A percentile compares a stretch with the other conserved stretches of the same genome.
phyloP scores from a whole-genome alignment of 2,113 vertebrate genomes.

The Microtus pennsylvanicus region DNA sequence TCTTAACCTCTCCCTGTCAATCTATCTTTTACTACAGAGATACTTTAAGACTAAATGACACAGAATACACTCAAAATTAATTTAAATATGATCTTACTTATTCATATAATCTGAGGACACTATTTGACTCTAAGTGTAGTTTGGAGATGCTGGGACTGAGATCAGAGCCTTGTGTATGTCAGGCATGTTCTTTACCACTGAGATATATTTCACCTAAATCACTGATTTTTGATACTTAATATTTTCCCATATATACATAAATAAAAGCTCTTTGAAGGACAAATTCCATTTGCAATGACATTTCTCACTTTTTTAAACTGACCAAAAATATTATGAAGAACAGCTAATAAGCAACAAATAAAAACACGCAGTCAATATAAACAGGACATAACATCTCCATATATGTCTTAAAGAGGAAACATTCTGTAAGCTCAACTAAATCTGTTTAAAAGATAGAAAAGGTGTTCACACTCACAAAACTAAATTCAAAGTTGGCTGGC shows the following conservation, averaged over 20 bases:
- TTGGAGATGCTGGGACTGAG: background rate
- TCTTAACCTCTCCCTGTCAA: background rate
- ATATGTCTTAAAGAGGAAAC: background rate
- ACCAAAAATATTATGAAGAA: conserved; percentile 49
- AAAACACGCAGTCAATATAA: conserved; percentile 54
- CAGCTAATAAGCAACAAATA: conserved; percentile 42
- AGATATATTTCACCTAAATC: background rate
- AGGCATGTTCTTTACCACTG: background rate
- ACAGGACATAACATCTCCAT: background rate
- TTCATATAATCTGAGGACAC: conserved; percentile 36
- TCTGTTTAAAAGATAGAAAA: background rate
- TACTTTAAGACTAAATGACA: conserved; percentile 14
- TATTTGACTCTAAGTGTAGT: conserved; percentile 19
- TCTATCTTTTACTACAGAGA: conserved; percentile 12
- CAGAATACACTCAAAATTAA: background rate
- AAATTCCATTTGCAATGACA: conserved; percentile 8
- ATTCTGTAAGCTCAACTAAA: conserved; percentile 27
- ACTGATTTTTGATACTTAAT: conserved; percentile 17
- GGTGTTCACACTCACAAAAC: conserved; percentile 24
- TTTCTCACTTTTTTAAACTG: conserved; percentile 34
- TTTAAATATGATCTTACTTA: conserved; percentile 32
- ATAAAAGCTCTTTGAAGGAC: conserved; percentile 48
- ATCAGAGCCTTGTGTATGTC: background rate
- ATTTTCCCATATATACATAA: conserved; percentile 51
- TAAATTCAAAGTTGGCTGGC: background rate